These are phyloP conservation scores for Pantherophis vulpinus DNA, from an alignment of 2,797 vertebrate species.

Conservation along the genomic window DNA sequence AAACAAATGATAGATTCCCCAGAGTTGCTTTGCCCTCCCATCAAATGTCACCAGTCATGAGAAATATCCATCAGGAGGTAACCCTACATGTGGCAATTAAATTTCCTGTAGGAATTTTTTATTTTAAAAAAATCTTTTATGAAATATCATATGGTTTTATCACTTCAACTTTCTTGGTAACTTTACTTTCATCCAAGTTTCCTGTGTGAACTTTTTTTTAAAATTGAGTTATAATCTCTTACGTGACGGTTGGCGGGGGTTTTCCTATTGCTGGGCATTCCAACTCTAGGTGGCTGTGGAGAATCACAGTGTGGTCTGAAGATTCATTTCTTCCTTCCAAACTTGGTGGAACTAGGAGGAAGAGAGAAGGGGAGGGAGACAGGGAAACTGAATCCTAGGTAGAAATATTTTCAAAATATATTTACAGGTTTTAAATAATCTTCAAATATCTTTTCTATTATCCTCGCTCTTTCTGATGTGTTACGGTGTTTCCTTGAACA, in stretches of 20 bases:
- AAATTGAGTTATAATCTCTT: conserved; percentile 62
- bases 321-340: conserved; percentile 80
- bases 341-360: conserved; percentile 81
- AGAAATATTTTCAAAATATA: conserved; percentile 6
- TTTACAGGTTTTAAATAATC: neutral
- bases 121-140: neutral
- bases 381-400: neutral
- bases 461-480: neutral
- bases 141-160: neutral
- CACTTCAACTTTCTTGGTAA: neutral
- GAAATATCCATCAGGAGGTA: neutral
- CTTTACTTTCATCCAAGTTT: neutral
- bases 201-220: conserved; percentile 5
- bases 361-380: neutral
- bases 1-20: neutral
- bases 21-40: neutral
- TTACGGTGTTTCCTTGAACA: neutral
- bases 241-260: conserved; percentile 86
- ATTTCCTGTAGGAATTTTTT: neutral
- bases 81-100: neutral
- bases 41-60: neutral
- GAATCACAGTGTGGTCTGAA: conserved; percentile 79
- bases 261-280: conserved; percentile 85
- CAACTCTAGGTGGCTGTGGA: conserved; percentile 84
- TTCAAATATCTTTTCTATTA: neutral